Evolutionary conservation across 2,888 invertebrate genomes (phyloP), one percentile per base, ranked within the genome.

Genomic region (Scaptodrosophila latifasciaeformis): DNA sequence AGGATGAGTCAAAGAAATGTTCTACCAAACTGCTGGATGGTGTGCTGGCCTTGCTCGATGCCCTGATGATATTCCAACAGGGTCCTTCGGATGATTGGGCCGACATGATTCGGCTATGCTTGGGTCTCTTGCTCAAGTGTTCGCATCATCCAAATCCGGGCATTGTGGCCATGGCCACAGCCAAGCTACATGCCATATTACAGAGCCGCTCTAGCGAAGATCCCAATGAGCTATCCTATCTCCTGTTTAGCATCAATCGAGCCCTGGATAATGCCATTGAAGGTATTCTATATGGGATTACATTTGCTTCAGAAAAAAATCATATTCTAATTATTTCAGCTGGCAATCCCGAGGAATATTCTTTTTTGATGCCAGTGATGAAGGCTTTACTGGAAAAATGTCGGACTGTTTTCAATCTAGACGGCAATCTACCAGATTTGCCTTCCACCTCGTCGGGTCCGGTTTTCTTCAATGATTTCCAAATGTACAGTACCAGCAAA

Each of bases 341-440:
- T 69, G 86, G 86, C 9, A 87, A 88, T 61, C 85, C 88, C 6
- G 90, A 90, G 63, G 89, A 89, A 66, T 90, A 90, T 78, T 89
- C 89, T 2, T 90, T 90, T 71, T 79, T 90, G 18, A 88, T 90
- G 81, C 90, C 90, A 1, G 89, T 90, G 10, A 86, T 91, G 86
- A 89, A 90, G 77, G 89, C 90, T 0, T 77, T 91, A 31, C 82
- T 91, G 37, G 90, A 90, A 57, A 90, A 90, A 76, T 84, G 86
- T 35, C 81, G 84, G 13, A 50, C 59, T 6, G 78, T 85, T 18
- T 86, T 87, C 49, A 84, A 84, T 57, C 67, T 87, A 53, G 82
- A 84, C 30, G 61, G 72, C 9, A 83, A 87, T 43, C 60, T 89
- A 31, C 88, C 88, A 0, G 86, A 87, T 62, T 75, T 90, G 39